Conservation (phyloP, 2,888 invertebrate species). For the Catocala fraxini region DNA sequence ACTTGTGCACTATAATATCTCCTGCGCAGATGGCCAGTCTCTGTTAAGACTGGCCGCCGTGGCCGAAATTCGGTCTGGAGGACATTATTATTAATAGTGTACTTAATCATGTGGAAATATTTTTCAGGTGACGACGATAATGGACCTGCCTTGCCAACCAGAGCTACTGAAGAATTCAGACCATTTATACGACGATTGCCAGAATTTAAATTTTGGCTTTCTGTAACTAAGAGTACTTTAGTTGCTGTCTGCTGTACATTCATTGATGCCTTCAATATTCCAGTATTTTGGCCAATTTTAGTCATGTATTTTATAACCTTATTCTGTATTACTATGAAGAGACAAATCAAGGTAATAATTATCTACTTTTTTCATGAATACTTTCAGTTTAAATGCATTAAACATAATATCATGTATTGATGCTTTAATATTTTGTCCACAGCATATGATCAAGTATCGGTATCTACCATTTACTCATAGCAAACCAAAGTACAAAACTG, state of each 20-base stretch:
- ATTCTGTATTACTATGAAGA: conserved; percentile 99
- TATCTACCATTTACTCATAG: conserved; percentile 99
- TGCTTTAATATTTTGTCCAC: conserved; percentile 72
- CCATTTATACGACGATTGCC: conserved; percentile 98
- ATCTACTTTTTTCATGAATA: not conserved
- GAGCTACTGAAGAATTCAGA: conserved; percentile 98
- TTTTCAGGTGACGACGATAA: conserved; percentile 89
- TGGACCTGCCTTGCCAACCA: conserved; percentile 98
- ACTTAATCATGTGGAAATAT: not conserved
- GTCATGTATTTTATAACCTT: conserved; percentile 99
- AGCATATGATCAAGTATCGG: conserved; percentile 99
- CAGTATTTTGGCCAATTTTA: conserved; percentile 99
- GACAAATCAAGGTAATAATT: conserved; percentile 97
- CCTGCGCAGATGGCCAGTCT: no score
- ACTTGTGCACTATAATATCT: no score
- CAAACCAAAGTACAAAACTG: conserved; percentile 97
- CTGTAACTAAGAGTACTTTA: conserved; percentile 97
- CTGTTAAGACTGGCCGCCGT: no score
- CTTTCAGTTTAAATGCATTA: not conserved
- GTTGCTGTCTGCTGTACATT: conserved; percentile 97
- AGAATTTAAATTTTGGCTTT: conserved; percentile 99
- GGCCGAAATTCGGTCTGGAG: no score
- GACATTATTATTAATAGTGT: no score
- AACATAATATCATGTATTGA: not conserved
- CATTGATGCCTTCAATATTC: conserved; percentile 99